A percentile compares a stretch with the other conserved stretches of the same genome.
Evolutionary conservation across 1,140 invertebrate species (phyloP).

Genomic region (Bemisia tabaci): DNA sequence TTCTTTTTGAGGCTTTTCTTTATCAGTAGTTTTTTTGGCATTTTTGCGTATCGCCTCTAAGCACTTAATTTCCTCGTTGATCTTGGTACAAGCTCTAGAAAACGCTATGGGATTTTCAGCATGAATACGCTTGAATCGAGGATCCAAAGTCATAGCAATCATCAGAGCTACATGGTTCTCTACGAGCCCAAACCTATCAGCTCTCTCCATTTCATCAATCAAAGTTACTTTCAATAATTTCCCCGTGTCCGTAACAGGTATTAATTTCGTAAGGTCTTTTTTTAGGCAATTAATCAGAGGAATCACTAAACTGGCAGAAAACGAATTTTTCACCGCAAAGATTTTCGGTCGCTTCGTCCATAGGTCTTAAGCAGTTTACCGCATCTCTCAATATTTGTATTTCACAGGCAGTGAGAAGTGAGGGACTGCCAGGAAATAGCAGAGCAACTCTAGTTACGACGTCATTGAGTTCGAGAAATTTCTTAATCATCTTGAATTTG

Average conservation of each 20-base stretch:
- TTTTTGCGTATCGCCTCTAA: no score
- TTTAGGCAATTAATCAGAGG: conserved; percentile 9
- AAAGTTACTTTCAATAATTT: conserved; percentile 6
- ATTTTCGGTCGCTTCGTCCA: conserved; percentile 9
- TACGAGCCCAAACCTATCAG: conserved; percentile 11
- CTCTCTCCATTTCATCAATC: conserved; percentile 7
- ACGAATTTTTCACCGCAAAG: conserved; percentile 11
- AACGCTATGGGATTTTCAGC: conserved; percentile 8
- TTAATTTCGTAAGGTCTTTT: conserved; percentile 4
- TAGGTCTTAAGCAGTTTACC: conserved; percentile 7
- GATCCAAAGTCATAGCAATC: conserved; percentile 28
- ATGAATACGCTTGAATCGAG: conserved; percentile 28
- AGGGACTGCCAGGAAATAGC: no score
- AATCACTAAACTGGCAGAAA: conserved; percentile 11
- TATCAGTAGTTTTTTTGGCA: no score
- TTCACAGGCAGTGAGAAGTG: conserved; percentile 12
- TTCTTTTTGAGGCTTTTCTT: no score
- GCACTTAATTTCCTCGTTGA: not conserved
- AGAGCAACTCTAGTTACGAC: no score
- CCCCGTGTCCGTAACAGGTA: conserved; percentile 6
- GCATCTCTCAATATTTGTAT: conserved; percentile 13
- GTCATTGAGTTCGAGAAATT: conserved; percentile 20
- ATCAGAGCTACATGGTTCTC: conserved; percentile 22
- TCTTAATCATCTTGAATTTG: conserved; percentile 24
- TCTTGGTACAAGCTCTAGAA: not conserved